Percentiles rank a stretch among this genome's conserved stretches.
Evolutionary conservation across 2,888 invertebrate species (phyloP).

Genomic region (Dysmachus trigonus): DNA sequence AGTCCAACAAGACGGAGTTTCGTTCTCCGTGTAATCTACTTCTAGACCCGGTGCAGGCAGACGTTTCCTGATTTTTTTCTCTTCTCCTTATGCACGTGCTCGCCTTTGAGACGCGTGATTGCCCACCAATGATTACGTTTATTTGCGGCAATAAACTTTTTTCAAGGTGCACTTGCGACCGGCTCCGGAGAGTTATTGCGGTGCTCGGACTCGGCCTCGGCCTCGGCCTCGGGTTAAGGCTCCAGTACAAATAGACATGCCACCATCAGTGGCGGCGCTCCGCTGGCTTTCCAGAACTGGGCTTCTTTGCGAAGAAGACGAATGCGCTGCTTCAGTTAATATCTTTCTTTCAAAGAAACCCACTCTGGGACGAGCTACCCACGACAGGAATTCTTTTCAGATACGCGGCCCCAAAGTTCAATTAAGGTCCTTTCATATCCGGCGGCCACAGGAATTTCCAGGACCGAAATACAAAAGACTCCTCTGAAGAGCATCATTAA

Average conservation of each 20-base stretch:
- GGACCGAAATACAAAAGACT: background rate
- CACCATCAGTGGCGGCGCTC: background rate
- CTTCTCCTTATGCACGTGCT: conserved; percentile 45
- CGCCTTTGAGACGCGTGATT: conserved; percentile 48
- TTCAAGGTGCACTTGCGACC: conserved; percentile 19
- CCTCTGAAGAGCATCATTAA: background rate
- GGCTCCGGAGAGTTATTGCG: background rate
- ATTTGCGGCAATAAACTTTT: conserved; percentile 49
- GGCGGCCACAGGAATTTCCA: background rate
- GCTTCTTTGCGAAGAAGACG: conserved; percentile 3
- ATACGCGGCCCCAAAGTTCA: background rate
- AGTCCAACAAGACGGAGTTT: background rate
- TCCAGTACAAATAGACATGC: conserved; percentile 26
- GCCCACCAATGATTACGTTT: conserved; percentile 47
- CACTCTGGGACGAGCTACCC: background rate
- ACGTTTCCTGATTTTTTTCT: conserved; percentile 5
- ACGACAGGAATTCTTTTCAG: background rate
- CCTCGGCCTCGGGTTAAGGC: no score
- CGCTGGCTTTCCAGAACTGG: background rate
- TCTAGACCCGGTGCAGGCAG: background rate
- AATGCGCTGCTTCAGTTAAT: conserved; percentile 16
- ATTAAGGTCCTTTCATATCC: conserved; percentile 7
- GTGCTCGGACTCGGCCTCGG: no score
- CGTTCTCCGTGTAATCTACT: background rate
- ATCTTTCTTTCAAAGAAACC: background rate